These are phyloP conservation scores for Oegoconia quadripuncta DNA, from an alignment of 2,888 invertebrate species.

Conservation along the genomic window DNA sequence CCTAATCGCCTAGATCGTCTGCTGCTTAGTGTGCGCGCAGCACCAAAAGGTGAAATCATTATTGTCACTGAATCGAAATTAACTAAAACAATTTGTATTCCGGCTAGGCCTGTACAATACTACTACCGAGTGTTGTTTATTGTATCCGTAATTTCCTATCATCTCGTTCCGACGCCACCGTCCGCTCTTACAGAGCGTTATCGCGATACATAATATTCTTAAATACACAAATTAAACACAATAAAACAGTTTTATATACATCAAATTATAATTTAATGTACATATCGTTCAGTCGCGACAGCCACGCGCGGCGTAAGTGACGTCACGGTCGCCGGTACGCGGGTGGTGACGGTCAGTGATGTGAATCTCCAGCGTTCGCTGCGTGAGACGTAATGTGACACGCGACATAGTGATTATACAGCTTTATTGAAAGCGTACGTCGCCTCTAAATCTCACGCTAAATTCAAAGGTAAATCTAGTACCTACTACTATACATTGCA, in stretches of 20 bases:
- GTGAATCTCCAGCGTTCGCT: background rate
- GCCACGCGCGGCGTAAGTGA: background rate
- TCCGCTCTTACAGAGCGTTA: constrained; percentile 54
- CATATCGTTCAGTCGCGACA: constrained; percentile 20
- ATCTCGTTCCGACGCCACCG: constrained; percentile 29
- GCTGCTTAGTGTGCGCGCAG: constrained; percentile 15
- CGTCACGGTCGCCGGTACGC: background rate
- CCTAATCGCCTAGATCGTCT: background rate
- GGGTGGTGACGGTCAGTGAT: background rate
- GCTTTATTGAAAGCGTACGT: too few relatives aligned
- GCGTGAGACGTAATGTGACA: background rate
- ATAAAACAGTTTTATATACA: constrained; percentile 60
- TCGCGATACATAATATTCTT: constrained; percentile 51
- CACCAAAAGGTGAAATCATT: constrained; percentile 27
- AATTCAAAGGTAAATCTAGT: background rate
- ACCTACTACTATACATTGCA: constrained; percentile 11
- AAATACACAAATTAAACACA: constrained; percentile 66
- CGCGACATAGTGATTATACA: too few relatives aligned
- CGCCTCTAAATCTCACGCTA: background rate
- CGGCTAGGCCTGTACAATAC: constrained; percentile 56
- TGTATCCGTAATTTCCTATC: constrained; percentile 35
- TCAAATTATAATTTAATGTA: constrained; percentile 69
- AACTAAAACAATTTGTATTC: constrained; percentile 22
- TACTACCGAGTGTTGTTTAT: constrained; percentile 35
- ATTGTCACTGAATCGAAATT: constrained; percentile 31